phyloP scores from a whole-genome alignment of 2,113 vertebrate species.

The Cyanocitta stelleri region DNA sequence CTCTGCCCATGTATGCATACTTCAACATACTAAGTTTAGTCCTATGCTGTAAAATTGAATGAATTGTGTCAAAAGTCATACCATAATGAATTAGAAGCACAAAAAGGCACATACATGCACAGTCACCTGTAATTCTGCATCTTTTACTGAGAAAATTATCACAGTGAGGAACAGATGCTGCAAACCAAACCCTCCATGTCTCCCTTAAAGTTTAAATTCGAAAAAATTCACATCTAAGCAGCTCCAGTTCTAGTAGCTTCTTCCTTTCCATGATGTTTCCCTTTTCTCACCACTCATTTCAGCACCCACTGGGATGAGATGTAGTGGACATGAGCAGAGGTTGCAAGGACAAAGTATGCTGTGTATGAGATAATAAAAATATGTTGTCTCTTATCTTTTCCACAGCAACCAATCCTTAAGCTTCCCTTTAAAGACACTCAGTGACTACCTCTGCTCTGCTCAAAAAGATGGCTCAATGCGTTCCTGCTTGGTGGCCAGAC shows the following conservation, averaged over 20 bases:
- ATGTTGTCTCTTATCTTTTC: not conserved
- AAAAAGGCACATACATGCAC: not conserved
- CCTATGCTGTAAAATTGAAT: not conserved
- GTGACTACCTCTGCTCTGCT: not conserved
- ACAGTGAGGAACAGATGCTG: not conserved
- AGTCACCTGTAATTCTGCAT: not conserved
- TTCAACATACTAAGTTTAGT: not conserved
- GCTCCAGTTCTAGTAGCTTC: not conserved
- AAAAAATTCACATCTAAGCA: not conserved
- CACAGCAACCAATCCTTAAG: not conserved
- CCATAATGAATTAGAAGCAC: not conserved
- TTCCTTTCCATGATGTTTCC: not conserved
- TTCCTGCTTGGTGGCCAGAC: not conserved
- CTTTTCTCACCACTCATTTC: not conserved
- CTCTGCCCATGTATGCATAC: not conserved
- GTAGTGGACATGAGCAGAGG: not conserved
- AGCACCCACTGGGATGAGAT: not conserved
- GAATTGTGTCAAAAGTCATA: not conserved
- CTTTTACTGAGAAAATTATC: not conserved
- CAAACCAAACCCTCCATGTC: not conserved
- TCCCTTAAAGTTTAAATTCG: not conserved
- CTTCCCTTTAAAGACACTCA: not conserved
- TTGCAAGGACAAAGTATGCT: not conserved
- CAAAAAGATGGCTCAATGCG: accelerated
- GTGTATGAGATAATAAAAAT: not conserved